Percentiles rank a stretch among this genome's conserved stretches.
These are phyloP conservation scores for Melipona beecheii DNA, from an alignment of 2,888 invertebrate genomes.

Conservation along the genomic window DNA sequence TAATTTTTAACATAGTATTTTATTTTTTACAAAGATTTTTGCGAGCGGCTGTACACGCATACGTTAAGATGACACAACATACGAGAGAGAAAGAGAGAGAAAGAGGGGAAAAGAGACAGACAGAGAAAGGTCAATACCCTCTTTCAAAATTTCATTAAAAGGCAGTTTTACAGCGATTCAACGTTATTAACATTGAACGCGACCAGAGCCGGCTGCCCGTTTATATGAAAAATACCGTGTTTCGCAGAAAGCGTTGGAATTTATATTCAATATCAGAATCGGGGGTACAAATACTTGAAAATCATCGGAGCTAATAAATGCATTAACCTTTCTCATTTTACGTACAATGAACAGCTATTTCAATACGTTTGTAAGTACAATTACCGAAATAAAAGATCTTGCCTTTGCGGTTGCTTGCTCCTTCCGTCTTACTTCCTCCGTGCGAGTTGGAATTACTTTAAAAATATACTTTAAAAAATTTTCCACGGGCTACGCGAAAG, in stretches of 20 bases:
- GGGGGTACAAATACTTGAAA: constrained; percentile 21
- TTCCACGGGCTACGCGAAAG: background rate
- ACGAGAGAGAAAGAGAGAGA: background rate
- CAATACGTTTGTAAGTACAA: background rate
- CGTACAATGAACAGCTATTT: constrained; percentile 2
- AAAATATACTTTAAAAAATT: background rate
- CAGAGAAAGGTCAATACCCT: background rate
- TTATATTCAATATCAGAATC: constrained; percentile 25
- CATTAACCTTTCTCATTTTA: constrained; percentile 27
- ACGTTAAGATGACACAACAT: background rate
- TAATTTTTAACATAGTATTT: background rate
- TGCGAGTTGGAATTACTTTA: background rate
- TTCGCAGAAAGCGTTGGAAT: constrained; percentile 10
- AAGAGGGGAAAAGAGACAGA: background rate
- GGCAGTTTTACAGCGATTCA: constrained; percentile 11
- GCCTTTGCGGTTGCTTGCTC: background rate
- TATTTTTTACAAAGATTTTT: background rate
- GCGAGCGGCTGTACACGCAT: background rate
- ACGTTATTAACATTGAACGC: constrained; percentile 19
- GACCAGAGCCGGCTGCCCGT: background rate
- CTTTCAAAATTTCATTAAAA: constrained; percentile 24
- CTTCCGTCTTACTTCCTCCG: background rate
- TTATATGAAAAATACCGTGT: constrained; percentile 26
- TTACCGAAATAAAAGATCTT: background rate
- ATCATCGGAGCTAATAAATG: constrained; percentile 33